Conservation (phyloP, 1,140 invertebrate species). For the Drosophila obscura region DNA sequence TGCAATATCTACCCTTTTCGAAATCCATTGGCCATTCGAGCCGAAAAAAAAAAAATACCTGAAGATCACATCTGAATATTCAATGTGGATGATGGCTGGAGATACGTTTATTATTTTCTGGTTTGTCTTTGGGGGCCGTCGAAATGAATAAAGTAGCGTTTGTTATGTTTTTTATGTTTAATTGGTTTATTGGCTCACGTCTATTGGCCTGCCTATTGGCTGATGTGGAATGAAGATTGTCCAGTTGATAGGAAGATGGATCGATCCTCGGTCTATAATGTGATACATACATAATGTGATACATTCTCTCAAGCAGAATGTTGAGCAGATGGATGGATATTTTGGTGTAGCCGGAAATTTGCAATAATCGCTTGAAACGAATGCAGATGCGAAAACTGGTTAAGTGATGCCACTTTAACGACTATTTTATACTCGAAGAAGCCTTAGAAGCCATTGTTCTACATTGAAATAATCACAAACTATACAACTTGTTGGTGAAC, state of each 20-base stretch:
- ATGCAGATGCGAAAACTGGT: slow-evolving; percentile 47
- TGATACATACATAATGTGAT: too few relatives aligned
- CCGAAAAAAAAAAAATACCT: slow-evolving; percentile 34
- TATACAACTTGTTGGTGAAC: neutral
- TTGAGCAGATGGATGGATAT: slow-evolving; percentile 23
- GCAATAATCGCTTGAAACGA: slow-evolving; percentile 18
- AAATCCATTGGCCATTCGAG: slow-evolving; percentile 14
- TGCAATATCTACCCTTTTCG: too few relatives aligned
- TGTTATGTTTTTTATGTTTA: slow-evolving; percentile 24
- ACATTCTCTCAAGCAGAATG: slow-evolving; percentile 12
- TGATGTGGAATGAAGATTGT: slow-evolving; percentile 4
- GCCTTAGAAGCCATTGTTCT: slow-evolving; percentile 43
- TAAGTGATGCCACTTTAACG: slow-evolving; percentile 25
- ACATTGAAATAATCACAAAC: slow-evolving; percentile 8
- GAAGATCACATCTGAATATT: slow-evolving; percentile 52
- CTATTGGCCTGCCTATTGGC: neutral
- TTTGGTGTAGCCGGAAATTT: slow-evolving; percentile 56
- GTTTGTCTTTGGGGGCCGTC: slow-evolving; percentile 43
- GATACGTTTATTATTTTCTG: slow-evolving; percentile 1
- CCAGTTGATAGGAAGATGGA: slow-evolving; percentile 1
- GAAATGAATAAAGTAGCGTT: slow-evolving; percentile 28
- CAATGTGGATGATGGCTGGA: slow-evolving; percentile 14
- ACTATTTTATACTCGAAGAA: slow-evolving; percentile 19
- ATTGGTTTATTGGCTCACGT: slow-evolving; percentile 32
- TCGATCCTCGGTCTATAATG: slow-evolving; percentile 8